Base-by-base conservation (phyloP, 2,113 vertebrate species). In the Ptychochromis oligacanthus region DNA sequence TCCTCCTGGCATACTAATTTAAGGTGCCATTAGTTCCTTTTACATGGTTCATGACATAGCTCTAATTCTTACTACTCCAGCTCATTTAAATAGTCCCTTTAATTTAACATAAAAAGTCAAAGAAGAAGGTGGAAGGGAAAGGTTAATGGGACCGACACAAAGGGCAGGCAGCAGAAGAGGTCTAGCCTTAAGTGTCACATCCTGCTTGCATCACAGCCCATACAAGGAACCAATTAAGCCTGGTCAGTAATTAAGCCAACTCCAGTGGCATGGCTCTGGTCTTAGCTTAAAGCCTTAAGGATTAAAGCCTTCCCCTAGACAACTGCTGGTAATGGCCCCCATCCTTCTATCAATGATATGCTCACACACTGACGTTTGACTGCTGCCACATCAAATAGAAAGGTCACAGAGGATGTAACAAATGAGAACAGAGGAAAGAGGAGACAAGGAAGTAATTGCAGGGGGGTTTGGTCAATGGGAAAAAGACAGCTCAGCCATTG, bases 121-220 rank as follows among this genome's bases (percentile, higher is more conserved):
- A 89, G 84, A 31, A 86, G 82, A 87, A 90, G 88, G 91, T 91
- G 87, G 86, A 82, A 92, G 82, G 78, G 80, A 95, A 95, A 95
- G 95, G 95, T 95, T 95, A 95, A 94, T 93, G 87, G 87, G 79
- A 80, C 86, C 87, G 90, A 92, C 93, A 93, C 91, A 95, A 95
- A 95, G 95, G 93, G 88, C 93, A 95, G 87, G 81, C 81, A 80
- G 83, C 87, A 86, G 80, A 88, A 75, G 85, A 92, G 87, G 87
- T 89, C 89, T 89, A 56, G 90, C 89, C 86, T 92, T 91, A 85
- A 92, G 92, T 94, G 94, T 94, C 93, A 95, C 87, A 85, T 92
- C 82, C 80, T 72, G 83, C 91, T 72, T 77, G 80, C 83, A 87
- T 86, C 83, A 87, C 77, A 78, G 88, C 52, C 83, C 46, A 40